Evolutionary conservation across 2,888 invertebrate genomes (phyloP), one percentile per base, ranked within the genome.

Genomic region (Venusia cambrica): DNA sequence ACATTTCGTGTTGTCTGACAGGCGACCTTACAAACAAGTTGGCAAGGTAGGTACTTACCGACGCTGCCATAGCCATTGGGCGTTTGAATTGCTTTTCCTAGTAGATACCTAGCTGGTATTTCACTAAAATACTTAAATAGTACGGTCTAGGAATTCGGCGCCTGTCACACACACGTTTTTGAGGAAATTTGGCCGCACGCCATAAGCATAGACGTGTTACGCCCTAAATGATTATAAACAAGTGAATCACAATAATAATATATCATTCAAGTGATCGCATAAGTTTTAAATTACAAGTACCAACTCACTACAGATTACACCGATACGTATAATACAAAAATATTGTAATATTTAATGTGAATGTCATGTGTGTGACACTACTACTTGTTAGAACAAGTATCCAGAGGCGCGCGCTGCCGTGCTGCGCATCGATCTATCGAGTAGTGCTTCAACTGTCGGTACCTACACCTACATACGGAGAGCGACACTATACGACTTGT

Each of bases 291-390:
- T 71, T 81, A 84, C 77, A 81, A 71, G 68, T 79, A 83, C 72
- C 79, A 77, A 79, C 75, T 73, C 62, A 57, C 81, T 85, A 84
- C 79, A 57, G 77, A 77, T 64, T 83, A 84, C 83, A 84, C 73
- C 69, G 75, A 74, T 71, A 72, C 77, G 79, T 83, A 77, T 69
- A 71, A 80, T 85, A 85, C 73, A 87, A 85, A 87, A 87, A 87
- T 87, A 84, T 79, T 74, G 73, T 75, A 78, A 47, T 50, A 51
- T 78, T 78, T 51, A 53, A 62, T 68, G 69, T 74, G 73, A 77
- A 76, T 76, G 81, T 72, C 70, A 64, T 47, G 77, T 72, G 79
- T 81, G 74, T 79, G 78, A n/a, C n/a, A n/a, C n/a, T 77, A 75
- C 63, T 73, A 67, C 73, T 67, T 66, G 60, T 53, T 73, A 71